Percentiles rank a stretch among this genome's conserved stretches.
Conservation (phyloP, 2,888 invertebrate species). For the Caenorhabditis wallacei region DNA sequence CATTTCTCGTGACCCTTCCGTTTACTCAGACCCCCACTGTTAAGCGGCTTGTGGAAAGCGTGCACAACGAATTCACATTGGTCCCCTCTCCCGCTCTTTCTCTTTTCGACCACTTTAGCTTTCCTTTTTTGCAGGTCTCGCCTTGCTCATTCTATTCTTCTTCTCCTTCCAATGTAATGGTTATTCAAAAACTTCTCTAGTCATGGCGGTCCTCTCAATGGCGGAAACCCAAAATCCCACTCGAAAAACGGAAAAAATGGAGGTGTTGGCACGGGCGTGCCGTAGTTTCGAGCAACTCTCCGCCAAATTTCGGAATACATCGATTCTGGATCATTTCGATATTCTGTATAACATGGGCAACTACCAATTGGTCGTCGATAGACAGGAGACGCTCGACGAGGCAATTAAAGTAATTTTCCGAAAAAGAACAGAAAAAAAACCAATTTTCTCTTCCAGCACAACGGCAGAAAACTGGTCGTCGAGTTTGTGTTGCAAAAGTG, state of each 20-base stretch:
- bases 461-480: constrained; percentile 55
- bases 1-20: too few relatives aligned
- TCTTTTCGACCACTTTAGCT: constrained; percentile 36
- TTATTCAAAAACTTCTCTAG: too few relatives aligned
- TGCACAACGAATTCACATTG: too few relatives aligned
- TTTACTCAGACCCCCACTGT: too few relatives aligned
- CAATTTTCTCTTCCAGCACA: constrained; percentile 56
- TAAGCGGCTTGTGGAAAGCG: too few relatives aligned
- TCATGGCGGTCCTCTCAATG: constrained; percentile 40
- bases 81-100: constrained; percentile 37
- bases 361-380: constrained; percentile 61
- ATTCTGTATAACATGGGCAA: constrained; percentile 61
- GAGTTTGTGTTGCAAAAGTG: constrained; percentile 42
- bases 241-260: constrained; percentile 37
- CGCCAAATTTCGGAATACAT: constrained; percentile 19
- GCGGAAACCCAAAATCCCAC: too few relatives aligned
- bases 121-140: constrained; percentile 10
- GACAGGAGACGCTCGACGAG: constrained; percentile 55
- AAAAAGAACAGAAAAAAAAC: constrained; percentile 13
- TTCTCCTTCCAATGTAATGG: constrained; percentile 51
- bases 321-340: constrained; percentile 26
- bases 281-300: constrained; percentile 30
- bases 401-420: constrained; percentile 61
- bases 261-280: constrained; percentile 47
- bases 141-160: constrained; percentile 2